These are phyloP conservation scores for Manacus vitellinus DNA, from an alignment of 2,113 vertebrate genomes.

Conservation along the genomic window DNA sequence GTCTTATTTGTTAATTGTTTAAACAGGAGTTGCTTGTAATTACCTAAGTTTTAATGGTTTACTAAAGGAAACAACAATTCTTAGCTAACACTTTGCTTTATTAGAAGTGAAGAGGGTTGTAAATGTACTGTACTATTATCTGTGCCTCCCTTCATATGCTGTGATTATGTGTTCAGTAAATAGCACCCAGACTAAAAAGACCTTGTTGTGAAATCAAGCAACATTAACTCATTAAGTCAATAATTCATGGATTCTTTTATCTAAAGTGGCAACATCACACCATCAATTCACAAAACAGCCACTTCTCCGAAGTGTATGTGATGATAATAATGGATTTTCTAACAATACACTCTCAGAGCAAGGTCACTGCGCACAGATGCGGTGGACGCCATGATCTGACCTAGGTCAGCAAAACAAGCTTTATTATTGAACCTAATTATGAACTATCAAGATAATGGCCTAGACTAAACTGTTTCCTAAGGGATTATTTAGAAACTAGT, in stretches of 20 bases:
- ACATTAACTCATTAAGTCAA: constrained; percentile 90
- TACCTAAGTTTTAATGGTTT: not conserved
- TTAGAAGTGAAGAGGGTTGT: not conserved
- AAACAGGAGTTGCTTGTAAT: not conserved
- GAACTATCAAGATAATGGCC: constrained; percentile 85
- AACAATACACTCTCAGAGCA: constrained; percentile 82
- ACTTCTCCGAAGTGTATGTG: constrained; percentile 83
- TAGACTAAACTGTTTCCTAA: constrained; percentile 77
- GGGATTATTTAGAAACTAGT: constrained; percentile 79
- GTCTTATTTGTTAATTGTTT: constrained; percentile 24
- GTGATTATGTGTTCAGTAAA: constrained; percentile 74
- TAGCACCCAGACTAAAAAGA: constrained; percentile 70
- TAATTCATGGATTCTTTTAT: constrained; percentile 90
- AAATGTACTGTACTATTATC: constrained; percentile 32
- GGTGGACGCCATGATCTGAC: constrained; percentile 74
- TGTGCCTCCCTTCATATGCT: constrained; percentile 39
- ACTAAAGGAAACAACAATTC: not conserved
- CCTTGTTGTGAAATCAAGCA: constrained; percentile 83
- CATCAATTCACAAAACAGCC: constrained; percentile 85
- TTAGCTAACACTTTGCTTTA: not conserved
- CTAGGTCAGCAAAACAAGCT: constrained; percentile 82
- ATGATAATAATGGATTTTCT: constrained; percentile 89
- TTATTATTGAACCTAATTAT: constrained; percentile 84
- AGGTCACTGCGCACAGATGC: constrained; percentile 79
- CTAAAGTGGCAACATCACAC: constrained; percentile 89